These are phyloP conservation scores for Catocala fraxini DNA, from an alignment of 2,888 invertebrate species.

Conservation along the genomic window DNA sequence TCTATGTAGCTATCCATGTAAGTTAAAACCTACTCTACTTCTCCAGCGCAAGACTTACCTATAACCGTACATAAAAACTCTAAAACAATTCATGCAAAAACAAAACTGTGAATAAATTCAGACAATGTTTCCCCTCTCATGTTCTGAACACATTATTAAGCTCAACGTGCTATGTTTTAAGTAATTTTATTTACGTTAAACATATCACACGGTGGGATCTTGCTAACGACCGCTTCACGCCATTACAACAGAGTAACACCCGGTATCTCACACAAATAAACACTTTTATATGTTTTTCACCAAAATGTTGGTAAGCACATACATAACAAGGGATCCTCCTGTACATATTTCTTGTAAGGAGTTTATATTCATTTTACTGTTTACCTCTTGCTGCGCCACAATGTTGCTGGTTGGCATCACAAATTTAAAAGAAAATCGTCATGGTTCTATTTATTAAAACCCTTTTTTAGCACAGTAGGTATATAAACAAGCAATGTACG, in stretches of 20 bases:
- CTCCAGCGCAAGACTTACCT: neutral
- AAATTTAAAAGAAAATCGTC: too few species aligned
- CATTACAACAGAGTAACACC: slow-evolving; percentile 55
- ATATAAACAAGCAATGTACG: too few species aligned
- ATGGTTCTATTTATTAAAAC: neutral
- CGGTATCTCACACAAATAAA: slow-evolving; percentile 51
- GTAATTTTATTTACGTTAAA: slow-evolving; percentile 60
- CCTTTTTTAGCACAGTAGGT: too few species aligned
- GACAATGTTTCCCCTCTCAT: slow-evolving; percentile 5
- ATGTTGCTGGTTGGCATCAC: slow-evolving; percentile 18
- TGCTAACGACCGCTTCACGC: slow-evolving; percentile 57
- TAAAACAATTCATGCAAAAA: slow-evolving; percentile 1
- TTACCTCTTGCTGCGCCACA: slow-evolving; percentile 32
- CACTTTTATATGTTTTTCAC: slow-evolving; percentile 35
- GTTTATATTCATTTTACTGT: slow-evolving; percentile 46
- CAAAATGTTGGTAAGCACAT: slow-evolving; percentile 29
- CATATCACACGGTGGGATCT: slow-evolving; percentile 57
- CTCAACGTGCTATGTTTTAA: slow-evolving; percentile 34
- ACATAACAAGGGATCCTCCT: slow-evolving; percentile 30
- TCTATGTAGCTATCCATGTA: too few species aligned
- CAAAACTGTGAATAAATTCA: slow-evolving; percentile 1
- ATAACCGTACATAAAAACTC: neutral
- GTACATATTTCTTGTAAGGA: slow-evolving; percentile 48
- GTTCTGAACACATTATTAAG: slow-evolving; percentile 20
- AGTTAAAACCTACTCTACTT: neutral